A percentile compares a stretch with the other conserved stretches of the same genome.
phyloP scores from a whole-genome alignment of 2,888 invertebrate genomes.

The Caradrina clavipalpis region DNA sequence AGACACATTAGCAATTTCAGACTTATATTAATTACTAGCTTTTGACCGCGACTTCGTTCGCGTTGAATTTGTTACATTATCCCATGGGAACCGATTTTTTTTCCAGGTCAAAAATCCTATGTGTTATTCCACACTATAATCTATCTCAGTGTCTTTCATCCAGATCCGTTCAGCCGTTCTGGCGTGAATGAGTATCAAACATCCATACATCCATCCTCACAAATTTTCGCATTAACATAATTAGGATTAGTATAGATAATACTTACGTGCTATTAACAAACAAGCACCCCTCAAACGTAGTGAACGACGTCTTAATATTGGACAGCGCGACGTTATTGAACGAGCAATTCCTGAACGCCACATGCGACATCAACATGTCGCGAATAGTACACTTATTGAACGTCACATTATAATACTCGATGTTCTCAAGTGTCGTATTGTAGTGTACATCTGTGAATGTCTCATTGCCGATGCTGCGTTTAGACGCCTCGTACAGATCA shows the following conservation, averaged over 20 bases:
- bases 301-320: conserved; percentile 93
- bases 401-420: conserved; percentile 90
- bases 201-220: no score
- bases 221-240: no score
- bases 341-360: conserved; percentile 93
- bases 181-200: no score
- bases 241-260: not conserved
- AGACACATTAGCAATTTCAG: no score
- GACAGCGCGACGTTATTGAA: conserved; percentile 93
- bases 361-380: conserved; percentile 93
- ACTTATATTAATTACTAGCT: no score
- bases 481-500: conserved; percentile 75
- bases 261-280: conserved; percentile 92
- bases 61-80: no score
- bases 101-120: no score
- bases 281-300: conserved; percentile 91
- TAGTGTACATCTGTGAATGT: conserved; percentile 86
- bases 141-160: no score
- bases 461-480: conserved; percentile 73
- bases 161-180: no score
- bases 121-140: no score
- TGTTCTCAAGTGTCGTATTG: conserved; percentile 92
- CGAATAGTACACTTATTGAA: conserved; percentile 93
- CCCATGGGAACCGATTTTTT: no score
- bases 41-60: no score